A percentile compares a stretch with the other conserved stretches of the same genome.
Evolutionary conservation across 2,113 vertebrate genomes (phyloP).

Genomic region (Anseranas semipalmata): DNA sequence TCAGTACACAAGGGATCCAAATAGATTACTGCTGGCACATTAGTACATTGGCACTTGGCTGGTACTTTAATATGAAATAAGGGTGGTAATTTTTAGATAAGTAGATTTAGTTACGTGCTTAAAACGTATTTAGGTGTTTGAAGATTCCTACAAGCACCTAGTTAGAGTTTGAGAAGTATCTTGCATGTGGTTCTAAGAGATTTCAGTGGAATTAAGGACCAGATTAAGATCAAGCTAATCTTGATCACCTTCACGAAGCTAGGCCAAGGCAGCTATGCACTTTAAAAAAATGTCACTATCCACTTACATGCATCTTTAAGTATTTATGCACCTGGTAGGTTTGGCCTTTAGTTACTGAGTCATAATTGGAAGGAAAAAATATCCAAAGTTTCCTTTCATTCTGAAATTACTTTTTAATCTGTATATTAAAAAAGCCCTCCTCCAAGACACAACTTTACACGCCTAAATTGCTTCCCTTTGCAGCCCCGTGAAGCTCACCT

Average conservation of each 20-base stretch:
- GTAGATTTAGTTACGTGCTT: not conserved
- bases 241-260: not conserved
- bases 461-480: not conserved
- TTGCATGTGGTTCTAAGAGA: not conserved
- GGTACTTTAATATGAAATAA: not conserved
- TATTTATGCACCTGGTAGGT: not conserved
- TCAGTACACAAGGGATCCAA: not conserved
- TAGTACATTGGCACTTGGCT: no score
- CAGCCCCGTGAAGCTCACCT: not conserved
- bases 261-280: no score
- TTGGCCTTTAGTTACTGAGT: not conserved
- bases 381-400: not conserved
- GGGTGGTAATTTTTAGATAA: not conserved
- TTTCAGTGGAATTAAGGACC: not conserved
- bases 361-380: not conserved
- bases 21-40: not conserved
- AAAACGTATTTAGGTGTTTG: not conserved
- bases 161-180: not conserved
- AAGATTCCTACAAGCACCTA: not conserved
- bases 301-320: not conserved
- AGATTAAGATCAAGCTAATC: not conserved
- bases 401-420: not conserved
- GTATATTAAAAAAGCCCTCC: not conserved
- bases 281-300: not conserved
- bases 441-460: not conserved